These are phyloP conservation scores for Halcyon smyrnensis DNA, from an alignment of 2,797 vertebrate species.

Conservation along the genomic window DNA sequence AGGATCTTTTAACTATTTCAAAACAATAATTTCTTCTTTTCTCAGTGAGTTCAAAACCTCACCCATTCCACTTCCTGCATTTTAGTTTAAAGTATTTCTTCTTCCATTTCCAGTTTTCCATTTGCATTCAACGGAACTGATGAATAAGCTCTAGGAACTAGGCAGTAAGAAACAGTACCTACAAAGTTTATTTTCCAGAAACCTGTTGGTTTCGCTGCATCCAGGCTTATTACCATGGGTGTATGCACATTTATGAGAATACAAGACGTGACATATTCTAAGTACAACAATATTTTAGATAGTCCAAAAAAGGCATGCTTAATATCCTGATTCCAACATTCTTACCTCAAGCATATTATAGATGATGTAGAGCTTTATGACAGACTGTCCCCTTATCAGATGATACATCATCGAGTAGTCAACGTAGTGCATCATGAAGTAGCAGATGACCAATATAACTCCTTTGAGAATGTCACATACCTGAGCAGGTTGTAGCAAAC, in stretches of 20 bases:
- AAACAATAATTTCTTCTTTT: background rate
- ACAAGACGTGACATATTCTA: background rate
- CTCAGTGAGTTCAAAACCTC: background rate
- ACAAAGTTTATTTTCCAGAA: background rate
- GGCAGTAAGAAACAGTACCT: background rate
- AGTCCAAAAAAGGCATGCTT: background rate
- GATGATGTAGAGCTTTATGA: constrained; percentile 99
- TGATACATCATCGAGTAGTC: constrained; percentile 99
- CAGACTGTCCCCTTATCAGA: constrained; percentile 96
- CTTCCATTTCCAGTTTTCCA: background rate
- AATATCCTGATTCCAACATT: background rate
- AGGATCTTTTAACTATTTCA: background rate
- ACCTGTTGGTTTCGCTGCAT: background rate
- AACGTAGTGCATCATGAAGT: constrained; percentile 98
- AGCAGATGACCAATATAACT: constrained; percentile 93
- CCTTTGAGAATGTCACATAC: constrained; percentile 96
- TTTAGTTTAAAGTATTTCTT: background rate
- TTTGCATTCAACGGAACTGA: background rate
- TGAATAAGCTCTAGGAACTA: background rate
- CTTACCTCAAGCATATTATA: constrained; percentile 99
- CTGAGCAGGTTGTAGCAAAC: constrained; percentile 95
- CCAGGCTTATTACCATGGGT: background rate
- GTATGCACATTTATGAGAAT: background rate
- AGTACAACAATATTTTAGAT: background rate
- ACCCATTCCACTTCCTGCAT: background rate